These are phyloP conservation scores for Schlechtendalia chinensis DNA, from an alignment of 1,140 invertebrate species.

Conservation along the genomic window DNA sequence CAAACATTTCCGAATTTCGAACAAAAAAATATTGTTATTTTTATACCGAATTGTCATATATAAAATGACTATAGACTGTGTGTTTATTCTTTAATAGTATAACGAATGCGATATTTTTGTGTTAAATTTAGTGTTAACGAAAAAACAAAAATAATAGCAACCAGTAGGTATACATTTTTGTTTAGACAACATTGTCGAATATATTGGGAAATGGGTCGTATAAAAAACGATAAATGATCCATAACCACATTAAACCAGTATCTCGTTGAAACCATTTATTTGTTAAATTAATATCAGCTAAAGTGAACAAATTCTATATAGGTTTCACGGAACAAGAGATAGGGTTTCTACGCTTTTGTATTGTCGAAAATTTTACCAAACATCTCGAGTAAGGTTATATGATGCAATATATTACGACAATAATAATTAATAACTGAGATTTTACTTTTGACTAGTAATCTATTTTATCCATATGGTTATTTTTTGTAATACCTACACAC, in stretches of 20 bases:
- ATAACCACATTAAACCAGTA: background rate
- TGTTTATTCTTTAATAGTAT: too few species aligned
- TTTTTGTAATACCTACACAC: background rate
- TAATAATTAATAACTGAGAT: conserved; percentile 19
- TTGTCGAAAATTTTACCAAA: background rate
- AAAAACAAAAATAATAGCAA: background rate
- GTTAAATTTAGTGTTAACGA: conserved; percentile 15
- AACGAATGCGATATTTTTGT: background rate
- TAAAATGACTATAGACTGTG: too few species aligned
- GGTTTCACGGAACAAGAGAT: background rate
- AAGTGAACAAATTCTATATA: background rate
- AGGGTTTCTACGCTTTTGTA: background rate
- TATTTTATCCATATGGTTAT: background rate
- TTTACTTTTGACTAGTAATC: background rate
- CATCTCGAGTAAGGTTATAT: background rate
- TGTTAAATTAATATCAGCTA: background rate
- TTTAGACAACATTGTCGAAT: background rate
- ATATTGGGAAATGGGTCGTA: conserved; percentile 13
- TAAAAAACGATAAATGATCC: conserved; percentile 10
- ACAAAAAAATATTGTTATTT: too few species aligned
- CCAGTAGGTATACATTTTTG: background rate
- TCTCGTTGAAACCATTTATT: background rate
- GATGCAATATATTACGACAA: background rate
- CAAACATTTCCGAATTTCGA: too few species aligned
- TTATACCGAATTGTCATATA: too few species aligned